Evolutionary conservation across 2,888 invertebrate species (phyloP), one percentile per base, ranked within the genome.

Genomic region (Anorthoa munda): DNA sequence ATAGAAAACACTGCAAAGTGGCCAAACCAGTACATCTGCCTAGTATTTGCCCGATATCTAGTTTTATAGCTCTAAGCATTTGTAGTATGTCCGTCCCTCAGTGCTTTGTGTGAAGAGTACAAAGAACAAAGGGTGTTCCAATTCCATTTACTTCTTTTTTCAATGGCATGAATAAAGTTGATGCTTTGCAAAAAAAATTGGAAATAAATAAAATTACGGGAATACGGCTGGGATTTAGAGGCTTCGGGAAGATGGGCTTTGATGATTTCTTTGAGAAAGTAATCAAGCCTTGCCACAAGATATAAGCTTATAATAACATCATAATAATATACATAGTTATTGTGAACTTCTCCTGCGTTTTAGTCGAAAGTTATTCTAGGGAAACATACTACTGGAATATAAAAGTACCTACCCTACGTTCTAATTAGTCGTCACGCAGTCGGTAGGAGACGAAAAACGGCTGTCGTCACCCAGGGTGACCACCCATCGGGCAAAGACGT

Each of bases 71-170:
- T 77, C 39, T 59, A 45, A 61, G 53, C 21, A 68, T 72, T 80
- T 50, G 56, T 31, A 68, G 60, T 63, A 13, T 50, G 67, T 56
- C 53, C 53, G 65, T 56, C 53, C 60, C 53, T 58, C 67, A 56
- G 45, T 56, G 61, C 71, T 66, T 79, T 74, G 55, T 82, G 56
- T 56, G 18, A 59, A 53, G 48, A 66, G 48, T 58, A 72, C 59
- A 58, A 73, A 79, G 68, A 79, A 81, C 76, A 84, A 84, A 81
- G 68, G 46, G 0, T 77, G 58, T 60, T 72, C 59, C 70, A 68
- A 73, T 75, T 83, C 66, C 13, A 68, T 69, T 72, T 59, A 17
- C 2, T 53, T 56, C 21, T 65, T 55, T 66, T 59, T 63, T 75
- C 64, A 81, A 71, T 73, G 50, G 18, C 21, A 66, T 26, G 77